Evolutionary conservation across 2,888 invertebrate genomes (phyloP).

Genomic region (Cosmia pyralina): DNA sequence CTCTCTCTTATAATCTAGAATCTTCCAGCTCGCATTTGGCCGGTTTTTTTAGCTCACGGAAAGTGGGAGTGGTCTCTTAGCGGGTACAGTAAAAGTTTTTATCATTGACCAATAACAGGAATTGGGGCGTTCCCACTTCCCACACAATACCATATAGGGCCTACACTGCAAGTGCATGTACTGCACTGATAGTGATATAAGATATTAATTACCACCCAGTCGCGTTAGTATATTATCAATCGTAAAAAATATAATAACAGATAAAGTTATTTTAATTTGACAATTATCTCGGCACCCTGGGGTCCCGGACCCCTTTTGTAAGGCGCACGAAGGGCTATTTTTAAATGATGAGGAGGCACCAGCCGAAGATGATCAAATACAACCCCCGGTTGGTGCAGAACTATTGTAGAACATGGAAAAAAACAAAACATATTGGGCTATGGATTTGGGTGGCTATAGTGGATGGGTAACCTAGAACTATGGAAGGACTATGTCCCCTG

Average conservation of each 20-base stretch:
- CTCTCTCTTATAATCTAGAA: not conserved
- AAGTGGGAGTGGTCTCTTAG: conserved; percentile 21
- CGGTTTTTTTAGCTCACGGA: not conserved
- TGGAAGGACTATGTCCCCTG: no score
- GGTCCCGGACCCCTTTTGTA: no score
- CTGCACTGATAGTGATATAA: conserved; percentile 30
- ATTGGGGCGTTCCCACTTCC: conserved; percentile 38
- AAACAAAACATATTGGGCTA: no score
- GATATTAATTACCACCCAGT: conserved; percentile 15
- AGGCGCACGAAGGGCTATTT: no score
- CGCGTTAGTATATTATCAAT: conserved; percentile 15
- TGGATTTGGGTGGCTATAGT: no score
- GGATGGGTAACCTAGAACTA: no score
- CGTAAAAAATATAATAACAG: conserved; percentile 14
- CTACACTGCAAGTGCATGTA: not conserved
- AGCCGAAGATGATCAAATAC: no score
- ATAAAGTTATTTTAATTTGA: conserved; percentile 9
- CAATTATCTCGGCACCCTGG: no score
- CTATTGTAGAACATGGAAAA: no score
- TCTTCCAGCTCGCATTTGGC: not conserved
- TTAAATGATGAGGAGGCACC: no score
- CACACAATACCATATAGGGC: not conserved
- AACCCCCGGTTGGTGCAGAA: no score
- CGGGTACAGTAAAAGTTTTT: conserved; percentile 12
- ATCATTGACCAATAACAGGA: conserved; percentile 36